phyloP scores from a whole-genome alignment of 2,113 vertebrate genomes.

The Silurus meridionalis region DNA sequence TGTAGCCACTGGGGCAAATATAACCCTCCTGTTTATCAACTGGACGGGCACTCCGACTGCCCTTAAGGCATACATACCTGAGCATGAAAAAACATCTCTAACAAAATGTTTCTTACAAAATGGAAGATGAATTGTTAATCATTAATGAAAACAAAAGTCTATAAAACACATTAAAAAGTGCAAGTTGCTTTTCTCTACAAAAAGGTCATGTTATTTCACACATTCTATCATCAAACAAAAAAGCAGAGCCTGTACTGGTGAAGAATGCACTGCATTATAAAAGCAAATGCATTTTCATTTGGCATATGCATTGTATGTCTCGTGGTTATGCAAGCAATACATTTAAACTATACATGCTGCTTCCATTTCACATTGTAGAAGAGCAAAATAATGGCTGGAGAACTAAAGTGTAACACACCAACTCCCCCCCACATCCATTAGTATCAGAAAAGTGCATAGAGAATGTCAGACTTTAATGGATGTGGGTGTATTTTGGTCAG shows the following conservation, averaged over 20 bases:
- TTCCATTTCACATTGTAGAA: background rate
- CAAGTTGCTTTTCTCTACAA: background rate
- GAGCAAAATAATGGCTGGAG: background rate
- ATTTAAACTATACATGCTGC: background rate
- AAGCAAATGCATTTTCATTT: background rate
- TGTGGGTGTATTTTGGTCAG: conserved; percentile 37
- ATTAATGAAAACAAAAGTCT: background rate
- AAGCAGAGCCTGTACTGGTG: background rate
- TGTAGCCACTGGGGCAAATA: conserved; percentile 80
- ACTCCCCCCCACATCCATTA: conserved; percentile 20
- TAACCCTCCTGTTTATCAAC: conserved; percentile 77
- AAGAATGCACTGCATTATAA: background rate
- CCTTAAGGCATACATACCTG: conserved; percentile 84
- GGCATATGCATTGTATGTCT: background rate
- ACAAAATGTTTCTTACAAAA: background rate
- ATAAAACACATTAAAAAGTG: background rate
- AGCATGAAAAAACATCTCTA: conserved; percentile 6
- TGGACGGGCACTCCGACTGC: conserved; percentile 76
- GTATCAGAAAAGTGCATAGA: conserved; percentile 10
- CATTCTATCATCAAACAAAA: background rate
- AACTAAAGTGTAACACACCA: background rate
- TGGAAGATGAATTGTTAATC: background rate
- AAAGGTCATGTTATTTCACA: background rate
- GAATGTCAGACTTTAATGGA: conserved; percentile 30
- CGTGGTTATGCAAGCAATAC: background rate